Conservation (phyloP, 2,888 invertebrate genomes). For the Diploptera punctata region DNA sequence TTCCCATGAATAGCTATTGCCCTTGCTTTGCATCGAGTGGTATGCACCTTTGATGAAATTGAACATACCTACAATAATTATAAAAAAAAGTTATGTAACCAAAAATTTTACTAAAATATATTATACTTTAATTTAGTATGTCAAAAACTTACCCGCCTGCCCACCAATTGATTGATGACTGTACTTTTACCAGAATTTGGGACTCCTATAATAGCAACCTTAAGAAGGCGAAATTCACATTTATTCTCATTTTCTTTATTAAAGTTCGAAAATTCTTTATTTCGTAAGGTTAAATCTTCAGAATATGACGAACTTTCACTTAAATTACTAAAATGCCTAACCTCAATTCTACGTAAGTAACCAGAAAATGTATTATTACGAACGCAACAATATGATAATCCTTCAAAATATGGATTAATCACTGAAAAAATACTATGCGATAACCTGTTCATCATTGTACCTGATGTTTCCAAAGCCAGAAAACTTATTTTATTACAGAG, state of each 20-base stretch:
- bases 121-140: not conserved
- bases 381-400: too few relatives aligned
- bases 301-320: not conserved
- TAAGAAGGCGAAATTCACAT: conserved; percentile 52
- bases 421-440: too few relatives aligned
- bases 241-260: not conserved
- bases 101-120: not conserved
- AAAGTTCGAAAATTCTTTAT: not conserved
- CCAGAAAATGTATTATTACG: not conserved
- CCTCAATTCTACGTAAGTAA: not conserved
- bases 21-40: conserved; percentile 75
- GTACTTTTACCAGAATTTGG: conserved; percentile 98
- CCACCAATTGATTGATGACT: conserved; percentile 84
- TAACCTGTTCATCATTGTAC: too few relatives aligned
- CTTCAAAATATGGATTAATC: too few relatives aligned
- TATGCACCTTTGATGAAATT: conserved; percentile 90
- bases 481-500: too few relatives aligned
- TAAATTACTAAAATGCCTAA: not conserved
- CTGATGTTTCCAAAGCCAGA: too few relatives aligned
- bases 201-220: conserved; percentile 87
- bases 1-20: conserved; percentile 77
- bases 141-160: conserved; percentile 68
- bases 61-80: conserved; percentile 75
- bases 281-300: not conserved
- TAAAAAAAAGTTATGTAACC: conserved; percentile 16